Percentiles rank a stretch among this genome's conserved stretches.
phyloP scores from a whole-genome alignment of 23 tunicate species.

The Trididemnum nubilum region DNA sequence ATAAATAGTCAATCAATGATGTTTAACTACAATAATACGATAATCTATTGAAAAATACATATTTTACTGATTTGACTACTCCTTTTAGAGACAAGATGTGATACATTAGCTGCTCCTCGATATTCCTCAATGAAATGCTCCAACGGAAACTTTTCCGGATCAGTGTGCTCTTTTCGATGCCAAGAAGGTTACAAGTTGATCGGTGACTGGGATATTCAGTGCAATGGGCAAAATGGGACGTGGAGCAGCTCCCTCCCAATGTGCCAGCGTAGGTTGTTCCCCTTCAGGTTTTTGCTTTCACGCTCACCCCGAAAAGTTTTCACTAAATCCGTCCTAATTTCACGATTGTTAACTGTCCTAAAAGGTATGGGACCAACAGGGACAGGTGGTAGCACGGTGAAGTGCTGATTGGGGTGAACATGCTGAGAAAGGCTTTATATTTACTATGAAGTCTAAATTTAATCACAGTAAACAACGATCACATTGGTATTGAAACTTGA shows the following conservation, averaged over 20 bases:
- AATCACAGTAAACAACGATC: no score
- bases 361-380: not conserved
- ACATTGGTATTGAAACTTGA: no score
- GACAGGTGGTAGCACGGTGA: not conserved
- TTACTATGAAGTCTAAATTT: no score
- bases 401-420: no score
- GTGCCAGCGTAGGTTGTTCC: slow-evolving; percentile 59
- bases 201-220: slow-evolving; percentile 34
- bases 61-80: not conserved
- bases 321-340: not conserved
- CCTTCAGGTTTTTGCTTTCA: not conserved
- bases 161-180: slow-evolving; percentile 58
- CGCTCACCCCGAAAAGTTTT: not conserved
- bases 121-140: slow-evolving; percentile 44
- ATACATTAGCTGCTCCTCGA: slow-evolving; percentile 25
- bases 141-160: slow-evolving; percentile 43
- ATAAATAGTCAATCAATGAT: no score
- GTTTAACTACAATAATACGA: no score
- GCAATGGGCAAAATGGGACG: slow-evolving; percentile 37
- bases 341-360: not conserved
- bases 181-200: slow-evolving; percentile 32
- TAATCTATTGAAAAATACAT: not conserved
- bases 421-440: no score
- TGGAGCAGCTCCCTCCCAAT: slow-evolving; percentile 50
- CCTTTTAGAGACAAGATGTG: slow-evolving; percentile 14